These are phyloP conservation scores for Valencia hispanica DNA, from an alignment of 2,797 vertebrate species.

Conservation along the genomic window DNA sequence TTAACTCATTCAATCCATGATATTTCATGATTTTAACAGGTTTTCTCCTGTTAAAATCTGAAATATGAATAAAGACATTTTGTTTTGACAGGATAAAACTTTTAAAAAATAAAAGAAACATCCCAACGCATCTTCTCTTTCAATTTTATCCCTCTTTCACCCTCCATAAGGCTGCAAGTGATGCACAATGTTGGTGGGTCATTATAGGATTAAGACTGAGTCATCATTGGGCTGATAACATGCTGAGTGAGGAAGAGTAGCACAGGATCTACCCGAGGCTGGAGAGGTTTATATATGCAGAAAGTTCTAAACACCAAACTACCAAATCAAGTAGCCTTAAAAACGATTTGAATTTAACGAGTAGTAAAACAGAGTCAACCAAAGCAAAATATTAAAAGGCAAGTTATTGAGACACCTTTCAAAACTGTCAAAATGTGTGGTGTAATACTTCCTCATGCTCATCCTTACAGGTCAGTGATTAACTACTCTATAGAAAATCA, in stretches of 20 bases:
- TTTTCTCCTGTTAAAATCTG: background rate
- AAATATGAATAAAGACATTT: background rate
- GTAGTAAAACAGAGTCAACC: background rate
- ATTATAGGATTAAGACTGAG: conserved; percentile 68
- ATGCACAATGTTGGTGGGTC: conserved; percentile 50
- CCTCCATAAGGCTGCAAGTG: conserved; percentile 31
- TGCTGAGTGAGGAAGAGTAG: conserved; percentile 13
- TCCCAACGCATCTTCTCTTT: conserved; percentile 6
- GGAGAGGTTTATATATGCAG: background rate
- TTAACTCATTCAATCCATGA: background rate
- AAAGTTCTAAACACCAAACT: background rate
- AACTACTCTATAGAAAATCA: background rate
- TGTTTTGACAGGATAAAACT: background rate
- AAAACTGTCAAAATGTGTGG: background rate
- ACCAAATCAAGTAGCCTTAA: background rate
- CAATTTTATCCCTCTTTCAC: conserved; percentile 3
- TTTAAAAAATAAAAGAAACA: background rate
- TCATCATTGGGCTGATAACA: conserved; percentile 59
- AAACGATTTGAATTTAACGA: background rate
- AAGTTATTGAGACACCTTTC: background rate
- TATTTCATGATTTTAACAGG: background rate
- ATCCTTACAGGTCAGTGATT: background rate
- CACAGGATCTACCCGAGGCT: conserved; percentile 1
- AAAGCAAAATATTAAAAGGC: background rate
- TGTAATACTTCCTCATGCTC: background rate